Base-by-base conservation (phyloP, 2,888 invertebrate genomes). In the Pristionchus arcanus region DNA sequence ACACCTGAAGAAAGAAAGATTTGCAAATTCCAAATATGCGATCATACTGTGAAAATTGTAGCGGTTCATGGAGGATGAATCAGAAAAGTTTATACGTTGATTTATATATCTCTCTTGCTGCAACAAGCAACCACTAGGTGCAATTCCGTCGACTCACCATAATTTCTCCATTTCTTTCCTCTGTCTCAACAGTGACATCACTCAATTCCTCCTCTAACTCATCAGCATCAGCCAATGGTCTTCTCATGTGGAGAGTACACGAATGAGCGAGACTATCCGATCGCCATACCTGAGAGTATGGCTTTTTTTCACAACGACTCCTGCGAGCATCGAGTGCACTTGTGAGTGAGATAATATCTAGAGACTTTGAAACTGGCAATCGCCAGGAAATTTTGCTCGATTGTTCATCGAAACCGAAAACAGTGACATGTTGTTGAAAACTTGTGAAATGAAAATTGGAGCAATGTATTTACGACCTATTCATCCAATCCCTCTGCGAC, bases 221-320 rank as follows among this genome's bases (percentile, higher is more conserved):
- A 4, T 87, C 87, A n/a, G 66, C 87, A 37, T 87, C 68, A 31
- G 87, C 66, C 42, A 87, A 66, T 42, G 87, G 87, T 49, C 87
- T 37, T 31, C 87, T 37, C 66, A 87, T 68, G 49, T 87, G 68
- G 21, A 87, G 87, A 68, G 87, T 87, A 42, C 87, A 87, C 87
- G 87, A 87, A 49, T 87, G 87, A 68, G 87, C 66, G 59, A 19
- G 19, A 0, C n/a, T 11, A 21, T 87, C 49, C 66, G 66, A 42
- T 31, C 87, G 87, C 87, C 87, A 87, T 15, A 53, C 49, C 87
- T 87, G 42, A 37, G 0, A 63, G 3, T 13, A 77, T 31, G 31
- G 28, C 28, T 4, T n/a, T n/a, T 16, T 71, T 71, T 19, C 1
- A 25, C 25, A 16, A 31, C 31, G 3, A 1, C 1, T 71, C 4